Conservation (phyloP, 2,113 vertebrate species). For the Dissostichus mawsoni region DNA sequence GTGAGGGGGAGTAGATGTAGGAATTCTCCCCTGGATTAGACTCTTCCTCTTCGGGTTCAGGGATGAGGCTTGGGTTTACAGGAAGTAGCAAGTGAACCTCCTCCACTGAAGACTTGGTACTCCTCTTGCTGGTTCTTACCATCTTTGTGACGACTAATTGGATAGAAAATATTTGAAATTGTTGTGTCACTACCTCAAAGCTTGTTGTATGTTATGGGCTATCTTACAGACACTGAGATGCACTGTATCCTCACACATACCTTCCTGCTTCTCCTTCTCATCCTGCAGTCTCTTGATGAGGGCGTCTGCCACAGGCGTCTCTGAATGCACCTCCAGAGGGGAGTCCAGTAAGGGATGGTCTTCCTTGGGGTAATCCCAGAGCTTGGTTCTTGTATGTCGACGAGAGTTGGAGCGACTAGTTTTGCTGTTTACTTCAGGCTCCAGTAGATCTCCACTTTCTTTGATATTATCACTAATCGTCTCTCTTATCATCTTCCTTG, state of each 20-base stretch:
- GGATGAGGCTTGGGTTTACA: constrained; percentile 25
- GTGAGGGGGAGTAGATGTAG: constrained; percentile 86
- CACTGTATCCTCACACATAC: constrained; percentile 15
- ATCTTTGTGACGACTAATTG: constrained; percentile 46
- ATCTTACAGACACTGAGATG: background rate
- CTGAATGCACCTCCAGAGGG: constrained; percentile 72
- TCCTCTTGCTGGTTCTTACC: constrained; percentile 61
- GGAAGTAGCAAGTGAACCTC: constrained; percentile 5
- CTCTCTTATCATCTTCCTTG: constrained; percentile 65
- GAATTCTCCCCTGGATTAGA: constrained; percentile 68
- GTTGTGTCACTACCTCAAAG: background rate
- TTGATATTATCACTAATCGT: constrained; percentile 33
- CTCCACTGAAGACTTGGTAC: constrained; percentile 40
- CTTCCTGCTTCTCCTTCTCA: constrained; percentile 68
- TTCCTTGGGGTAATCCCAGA: constrained; percentile 77
- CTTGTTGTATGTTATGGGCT: background rate
- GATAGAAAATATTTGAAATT: background rate
- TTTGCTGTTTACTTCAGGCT: constrained; percentile 13
- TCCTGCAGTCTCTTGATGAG: constrained; percentile 81
- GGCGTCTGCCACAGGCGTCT: constrained; percentile 75
- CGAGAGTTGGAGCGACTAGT: constrained; percentile 35
- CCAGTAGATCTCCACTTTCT: background rate
- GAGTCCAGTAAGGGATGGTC: constrained; percentile 70
- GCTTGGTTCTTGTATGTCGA: constrained; percentile 64
- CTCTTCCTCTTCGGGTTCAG: constrained; percentile 56